Conservation (phyloP, 2,888 invertebrate genomes). For the Miltochrista miniata region DNA sequence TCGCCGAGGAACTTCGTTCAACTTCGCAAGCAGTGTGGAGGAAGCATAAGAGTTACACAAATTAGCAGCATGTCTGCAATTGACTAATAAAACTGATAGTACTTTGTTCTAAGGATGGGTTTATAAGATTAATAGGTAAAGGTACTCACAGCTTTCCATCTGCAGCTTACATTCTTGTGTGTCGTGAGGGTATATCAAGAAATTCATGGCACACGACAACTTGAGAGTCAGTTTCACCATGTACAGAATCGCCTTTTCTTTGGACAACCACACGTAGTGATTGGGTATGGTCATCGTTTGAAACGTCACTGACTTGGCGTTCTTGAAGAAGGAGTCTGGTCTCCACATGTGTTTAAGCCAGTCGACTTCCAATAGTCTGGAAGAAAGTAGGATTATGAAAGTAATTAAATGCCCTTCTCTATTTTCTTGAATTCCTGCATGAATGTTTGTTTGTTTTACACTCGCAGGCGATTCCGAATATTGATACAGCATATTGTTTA, state of each 20-base stretch:
- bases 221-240: slow-evolving; percentile 93
- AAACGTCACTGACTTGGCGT: slow-evolving; percentile 96
- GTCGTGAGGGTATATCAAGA: slow-evolving; percentile 96
- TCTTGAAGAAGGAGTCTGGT: slow-evolving; percentile 97
- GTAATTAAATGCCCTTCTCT: too few species aligned
- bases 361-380: slow-evolving; percentile 91
- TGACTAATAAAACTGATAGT: too few species aligned
- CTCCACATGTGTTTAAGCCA: slow-evolving; percentile 97
- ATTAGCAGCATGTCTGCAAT: too few species aligned
- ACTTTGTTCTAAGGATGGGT: too few species aligned
- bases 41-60: too few species aligned
- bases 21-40: too few species aligned
- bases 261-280: slow-evolving; percentile 96
- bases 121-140: neutral
- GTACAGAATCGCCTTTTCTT: slow-evolving; percentile 83
- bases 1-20: too few species aligned
- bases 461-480: too few species aligned
- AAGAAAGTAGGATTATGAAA: neutral
- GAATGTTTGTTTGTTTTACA: too few species aligned
- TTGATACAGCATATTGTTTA: too few species aligned
- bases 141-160: slow-evolving; percentile 95
- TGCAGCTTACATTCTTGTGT: slow-evolving; percentile 97
- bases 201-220: slow-evolving; percentile 97
- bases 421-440: too few species aligned
- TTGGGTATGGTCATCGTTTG: slow-evolving; percentile 98